Conservation (phyloP, 2,888 invertebrate genomes). For the Adineta ricciae region DNA sequence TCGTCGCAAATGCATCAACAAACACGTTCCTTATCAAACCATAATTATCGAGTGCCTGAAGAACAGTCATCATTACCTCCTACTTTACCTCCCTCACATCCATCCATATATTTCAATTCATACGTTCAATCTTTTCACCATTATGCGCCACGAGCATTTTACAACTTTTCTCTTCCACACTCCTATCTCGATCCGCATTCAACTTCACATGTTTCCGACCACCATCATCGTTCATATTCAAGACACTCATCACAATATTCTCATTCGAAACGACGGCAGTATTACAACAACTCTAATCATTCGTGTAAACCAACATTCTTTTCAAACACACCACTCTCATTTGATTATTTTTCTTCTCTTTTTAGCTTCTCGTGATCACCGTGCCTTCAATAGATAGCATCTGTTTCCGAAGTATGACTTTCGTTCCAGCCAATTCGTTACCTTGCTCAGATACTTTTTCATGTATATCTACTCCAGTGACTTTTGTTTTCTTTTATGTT, state of each 20-base stretch:
- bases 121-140: neutral
- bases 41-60: neutral
- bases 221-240: neutral
- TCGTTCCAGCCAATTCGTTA: neutral
- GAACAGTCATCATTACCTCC: neutral
- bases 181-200: neutral
- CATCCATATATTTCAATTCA: neutral
- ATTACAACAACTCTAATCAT: neutral
- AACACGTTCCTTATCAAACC: neutral
- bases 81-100: neutral
- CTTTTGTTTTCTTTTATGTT: neutral
- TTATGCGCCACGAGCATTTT: neutral
- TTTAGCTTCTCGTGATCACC: conserved; percentile 21
- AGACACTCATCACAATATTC: neutral
- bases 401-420: neutral
- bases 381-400: neutral
- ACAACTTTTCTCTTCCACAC: neutral
- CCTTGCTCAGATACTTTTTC: neutral
- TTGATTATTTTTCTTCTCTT: neutral
- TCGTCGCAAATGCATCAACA: neutral
- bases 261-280: neutral
- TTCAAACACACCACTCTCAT: no score
- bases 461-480: neutral
- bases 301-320: neutral
- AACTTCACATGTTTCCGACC: neutral